Percentiles rank a stretch among this genome's conserved stretches.
Conservation (phyloP, 2,888 invertebrate species). For the Erebia ligea region DNA sequence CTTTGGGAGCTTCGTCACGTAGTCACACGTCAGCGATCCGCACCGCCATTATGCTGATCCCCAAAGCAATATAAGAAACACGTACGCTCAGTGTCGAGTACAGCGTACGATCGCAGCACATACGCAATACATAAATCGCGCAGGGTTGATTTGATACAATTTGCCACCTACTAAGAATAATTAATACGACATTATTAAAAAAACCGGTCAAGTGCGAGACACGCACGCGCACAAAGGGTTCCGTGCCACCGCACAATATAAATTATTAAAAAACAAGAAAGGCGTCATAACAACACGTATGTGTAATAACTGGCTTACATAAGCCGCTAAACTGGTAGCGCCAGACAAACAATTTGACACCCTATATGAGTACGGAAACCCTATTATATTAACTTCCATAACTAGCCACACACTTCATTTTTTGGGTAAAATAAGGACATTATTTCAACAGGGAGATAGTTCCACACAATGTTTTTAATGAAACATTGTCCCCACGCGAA, state of each 20-base stretch:
- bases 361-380: too few species aligned
- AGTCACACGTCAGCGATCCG: slow-evolving; percentile 58
- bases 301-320: too few species aligned
- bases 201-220: too few species aligned
- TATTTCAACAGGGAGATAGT: not conserved
- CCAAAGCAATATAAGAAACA: slow-evolving; percentile 51
- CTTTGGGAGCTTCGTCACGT: slow-evolving; percentile 63
- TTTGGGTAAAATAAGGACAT: not conserved
- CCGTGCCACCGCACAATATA: too few species aligned
- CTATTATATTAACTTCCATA: too few species aligned
- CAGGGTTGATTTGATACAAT: not conserved
- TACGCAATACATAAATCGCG: too few species aligned
- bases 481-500: not conserved
- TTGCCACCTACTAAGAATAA: not conserved
- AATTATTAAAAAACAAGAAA: too few species aligned
- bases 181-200: not conserved
- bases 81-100: slow-evolving; percentile 34
- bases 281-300: too few species aligned
- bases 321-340: too few species aligned
- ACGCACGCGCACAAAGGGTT: too few species aligned
- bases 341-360: too few species aligned
- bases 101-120: slow-evolving; percentile 11
- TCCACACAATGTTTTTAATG: not conserved
- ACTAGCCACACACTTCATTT: not conserved
- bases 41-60: slow-evolving; percentile 68